Percentiles rank a stretch among this genome's conserved stretches.
Conservation (phyloP, 2,797 vertebrate species). For the Pangasius larnaudii region DNA sequence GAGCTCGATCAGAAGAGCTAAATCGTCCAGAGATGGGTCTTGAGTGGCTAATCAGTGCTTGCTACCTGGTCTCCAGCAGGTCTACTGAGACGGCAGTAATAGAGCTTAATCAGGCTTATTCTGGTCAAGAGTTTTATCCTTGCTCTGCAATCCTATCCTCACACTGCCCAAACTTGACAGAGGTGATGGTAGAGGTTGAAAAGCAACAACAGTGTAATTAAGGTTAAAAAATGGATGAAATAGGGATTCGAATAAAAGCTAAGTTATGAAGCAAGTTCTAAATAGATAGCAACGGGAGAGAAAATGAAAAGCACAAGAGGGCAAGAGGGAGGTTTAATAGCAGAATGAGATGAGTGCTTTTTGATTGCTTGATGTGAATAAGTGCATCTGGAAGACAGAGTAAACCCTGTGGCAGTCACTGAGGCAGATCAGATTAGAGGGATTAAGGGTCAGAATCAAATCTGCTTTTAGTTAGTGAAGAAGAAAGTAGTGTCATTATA, state of each 20-base stretch:
- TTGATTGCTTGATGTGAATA: conserved; percentile 14
- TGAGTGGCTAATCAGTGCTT: conserved; percentile 34
- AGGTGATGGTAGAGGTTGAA: neutral
- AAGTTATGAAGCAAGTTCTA: neutral
- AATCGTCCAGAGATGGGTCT: neutral
- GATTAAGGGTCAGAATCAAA: conserved; percentile 56
- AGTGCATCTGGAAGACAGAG: conserved; percentile 45
- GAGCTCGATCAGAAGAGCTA: neutral
- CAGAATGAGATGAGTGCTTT: conserved; percentile 2
- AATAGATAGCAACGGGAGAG: neutral
- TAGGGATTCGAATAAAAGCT: neutral
- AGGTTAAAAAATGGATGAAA: neutral
- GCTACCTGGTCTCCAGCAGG: neutral
- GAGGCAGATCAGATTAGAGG: conserved; percentile 42
- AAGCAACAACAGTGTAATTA: neutral
- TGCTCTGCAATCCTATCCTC: neutral
- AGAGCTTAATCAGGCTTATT: conserved; percentile 29
- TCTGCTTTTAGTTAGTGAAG: conserved; percentile 43
- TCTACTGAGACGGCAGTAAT: conserved; percentile 24
- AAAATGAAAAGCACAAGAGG: neutral
- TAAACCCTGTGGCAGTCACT: conserved; percentile 32
- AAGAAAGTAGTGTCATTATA: neutral
- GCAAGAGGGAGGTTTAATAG: neutral
- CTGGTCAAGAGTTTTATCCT: conserved; percentile 13
- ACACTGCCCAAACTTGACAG: neutral